These are phyloP conservation scores for Perca schrenkii DNA, from an alignment of 2,113 vertebrate species.

Conservation along the genomic window DNA sequence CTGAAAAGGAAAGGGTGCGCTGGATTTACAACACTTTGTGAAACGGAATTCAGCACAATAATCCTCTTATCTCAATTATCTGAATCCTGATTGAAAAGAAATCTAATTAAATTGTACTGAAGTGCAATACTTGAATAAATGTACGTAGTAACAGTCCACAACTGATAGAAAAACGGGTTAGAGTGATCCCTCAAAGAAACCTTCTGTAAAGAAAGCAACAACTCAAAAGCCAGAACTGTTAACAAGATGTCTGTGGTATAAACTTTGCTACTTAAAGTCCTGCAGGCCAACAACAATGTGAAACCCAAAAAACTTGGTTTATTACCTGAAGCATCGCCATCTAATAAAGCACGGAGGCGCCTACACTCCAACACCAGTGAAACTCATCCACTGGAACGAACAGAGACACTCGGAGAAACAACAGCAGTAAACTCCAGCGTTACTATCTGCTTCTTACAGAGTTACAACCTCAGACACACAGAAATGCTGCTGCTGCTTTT, in stretches of 20 bases:
- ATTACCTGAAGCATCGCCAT: background rate
- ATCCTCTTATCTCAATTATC: no score
- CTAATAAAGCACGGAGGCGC: background rate
- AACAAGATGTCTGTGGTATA: background rate
- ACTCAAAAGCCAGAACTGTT: background rate
- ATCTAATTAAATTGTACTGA: no score
- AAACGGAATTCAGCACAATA: no score
- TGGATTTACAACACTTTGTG: no score
- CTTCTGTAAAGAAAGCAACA: background rate
- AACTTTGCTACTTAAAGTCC: background rate
- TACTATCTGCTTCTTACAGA: background rate
- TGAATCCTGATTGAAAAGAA: no score
- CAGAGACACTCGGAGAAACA: background rate
- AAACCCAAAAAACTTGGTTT: background rate
- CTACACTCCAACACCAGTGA: background rate
- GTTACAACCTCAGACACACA: background rate
- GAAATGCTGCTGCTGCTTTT: background rate
- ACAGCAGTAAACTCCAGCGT: constrained; percentile 6
- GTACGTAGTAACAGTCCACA: background rate
- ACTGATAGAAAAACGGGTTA: background rate
- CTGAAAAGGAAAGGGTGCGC: no score
- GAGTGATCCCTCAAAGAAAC: background rate
- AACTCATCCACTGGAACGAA: background rate
- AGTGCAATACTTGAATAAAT: background rate
- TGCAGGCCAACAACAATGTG: background rate